Conservation (phyloP, 2,888 invertebrate species). For the Pammene fasciana region DNA sequence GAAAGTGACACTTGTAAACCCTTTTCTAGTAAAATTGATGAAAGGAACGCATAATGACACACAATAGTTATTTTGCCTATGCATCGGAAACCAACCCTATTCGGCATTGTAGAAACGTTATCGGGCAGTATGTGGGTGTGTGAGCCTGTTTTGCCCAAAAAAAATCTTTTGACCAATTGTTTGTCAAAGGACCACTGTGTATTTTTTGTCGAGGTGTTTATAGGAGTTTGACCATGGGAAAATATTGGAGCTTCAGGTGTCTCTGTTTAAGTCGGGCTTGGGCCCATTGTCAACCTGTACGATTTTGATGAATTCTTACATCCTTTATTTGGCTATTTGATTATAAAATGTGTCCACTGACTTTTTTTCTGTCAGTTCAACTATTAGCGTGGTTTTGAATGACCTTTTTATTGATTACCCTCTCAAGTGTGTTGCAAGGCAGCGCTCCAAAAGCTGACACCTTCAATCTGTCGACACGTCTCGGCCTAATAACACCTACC, state of each 20-base stretch:
- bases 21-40: slow-evolving; percentile 79
- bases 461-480: slow-evolving; percentile 63
- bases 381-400: slow-evolving; percentile 14
- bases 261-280: slow-evolving; percentile 66
- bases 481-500: slow-evolving; percentile 65
- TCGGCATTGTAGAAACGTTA: slow-evolving; percentile 73
- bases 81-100: slow-evolving; percentile 67
- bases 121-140: slow-evolving; percentile 75
- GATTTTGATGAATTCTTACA: slow-evolving; percentile 65
- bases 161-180: slow-evolving; percentile 81
- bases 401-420: slow-evolving; percentile 36
- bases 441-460: slow-evolving; percentile 43
- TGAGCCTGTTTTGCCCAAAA: slow-evolving; percentile 73
- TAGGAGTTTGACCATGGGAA: slow-evolving; percentile 82
- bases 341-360: slow-evolving; percentile 43
- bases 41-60: slow-evolving; percentile 76
- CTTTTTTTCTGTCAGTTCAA: slow-evolving; percentile 13
- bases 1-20: slow-evolving; percentile 80
- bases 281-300: slow-evolving; percentile 72
- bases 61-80: slow-evolving; percentile 80
- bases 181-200: slow-evolving; percentile 73
- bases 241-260: slow-evolving; percentile 80
- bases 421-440: slow-evolving; percentile 34
- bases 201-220: slow-evolving; percentile 80
- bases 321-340: slow-evolving; percentile 57